phyloP scores from a whole-genome alignment of 2,797 vertebrate genomes.

The Pampus argenteus region DNA sequence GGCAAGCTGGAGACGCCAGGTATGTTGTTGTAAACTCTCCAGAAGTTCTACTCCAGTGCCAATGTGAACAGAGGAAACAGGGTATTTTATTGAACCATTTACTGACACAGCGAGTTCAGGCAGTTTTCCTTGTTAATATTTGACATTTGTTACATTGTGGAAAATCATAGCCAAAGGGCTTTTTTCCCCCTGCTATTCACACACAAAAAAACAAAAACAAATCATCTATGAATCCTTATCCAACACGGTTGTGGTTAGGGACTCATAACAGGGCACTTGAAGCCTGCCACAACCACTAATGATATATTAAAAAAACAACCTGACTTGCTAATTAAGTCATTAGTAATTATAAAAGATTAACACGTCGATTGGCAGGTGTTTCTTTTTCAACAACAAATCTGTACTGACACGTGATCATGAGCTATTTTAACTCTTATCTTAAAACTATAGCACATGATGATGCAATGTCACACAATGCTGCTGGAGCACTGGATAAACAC shows the following conservation, averaged over 20 bases:
- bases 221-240: neutral
- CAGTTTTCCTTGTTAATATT: slow-evolving; percentile 31
- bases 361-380: neutral
- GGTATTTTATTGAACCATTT: slow-evolving; percentile 40
- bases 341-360: neutral
- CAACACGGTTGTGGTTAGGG: neutral
- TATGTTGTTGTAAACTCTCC: slow-evolving; percentile 98
- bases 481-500: neutral
- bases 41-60: slow-evolving; percentile 89
- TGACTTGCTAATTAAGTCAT: neutral
- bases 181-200: slow-evolving; percentile 23
- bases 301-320: neutral
- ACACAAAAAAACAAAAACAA: no score
- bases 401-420: neutral
- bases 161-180: neutral
- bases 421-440: neutral
- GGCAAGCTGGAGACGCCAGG: slow-evolving; percentile 90
- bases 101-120: slow-evolving; percentile 5
- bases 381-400: neutral
- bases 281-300: neutral
- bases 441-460: neutral
- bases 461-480: neutral
- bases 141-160: slow-evolving; percentile 12
- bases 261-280: neutral
- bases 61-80: slow-evolving; percentile 41